A percentile compares a stretch with the other conserved stretches of the same genome.
phyloP scores from a whole-genome alignment of 2,113 vertebrate species.

The Oreamnos americanus region DNA sequence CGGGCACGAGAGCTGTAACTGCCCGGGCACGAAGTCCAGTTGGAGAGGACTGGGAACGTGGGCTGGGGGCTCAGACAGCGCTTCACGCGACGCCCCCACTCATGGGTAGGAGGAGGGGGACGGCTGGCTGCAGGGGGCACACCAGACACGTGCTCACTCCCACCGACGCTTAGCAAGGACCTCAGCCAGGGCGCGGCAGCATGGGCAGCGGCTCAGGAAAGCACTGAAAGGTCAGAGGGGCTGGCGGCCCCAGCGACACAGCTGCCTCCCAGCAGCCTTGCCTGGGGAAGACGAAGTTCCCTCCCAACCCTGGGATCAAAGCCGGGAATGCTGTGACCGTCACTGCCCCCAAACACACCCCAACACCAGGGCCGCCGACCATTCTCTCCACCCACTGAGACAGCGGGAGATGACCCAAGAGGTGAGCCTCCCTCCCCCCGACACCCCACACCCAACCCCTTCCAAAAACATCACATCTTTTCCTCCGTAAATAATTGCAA shows the following conservation, averaged over 20 bases:
- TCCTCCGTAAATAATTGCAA: conserved; percentile 95
- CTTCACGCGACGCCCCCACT: rapidly evolving
- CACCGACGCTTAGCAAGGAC: neutral
- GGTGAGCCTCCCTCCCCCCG: conserved; percentile 59
- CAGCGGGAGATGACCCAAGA: conserved; percentile 27
- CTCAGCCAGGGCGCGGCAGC: neutral
- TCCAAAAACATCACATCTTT: conserved; percentile 88
- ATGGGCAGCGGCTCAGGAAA: rapidly evolving
- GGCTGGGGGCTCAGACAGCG: neutral
- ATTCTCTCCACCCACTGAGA: neutral
- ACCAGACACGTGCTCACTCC: neutral
- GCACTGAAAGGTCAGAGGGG: neutral
- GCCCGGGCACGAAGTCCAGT: neutral
- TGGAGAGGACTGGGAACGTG: rapidly evolving
- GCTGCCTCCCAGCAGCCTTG: neutral
- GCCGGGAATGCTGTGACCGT: neutral
- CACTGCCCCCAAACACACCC: neutral
- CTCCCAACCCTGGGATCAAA: neutral
- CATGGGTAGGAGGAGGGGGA: neutral
- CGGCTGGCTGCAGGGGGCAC: neutral
- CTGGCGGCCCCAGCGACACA: too few species aligned
- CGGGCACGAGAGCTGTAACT: neutral
- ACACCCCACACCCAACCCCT: conserved; percentile 62
- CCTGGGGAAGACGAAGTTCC: neutral
- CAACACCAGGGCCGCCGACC: rapidly evolving